A percentile compares a stretch with the other conserved stretches of the same genome.
Conservation (phyloP, 2,888 invertebrate genomes). For the Taenaris catops region DNA sequence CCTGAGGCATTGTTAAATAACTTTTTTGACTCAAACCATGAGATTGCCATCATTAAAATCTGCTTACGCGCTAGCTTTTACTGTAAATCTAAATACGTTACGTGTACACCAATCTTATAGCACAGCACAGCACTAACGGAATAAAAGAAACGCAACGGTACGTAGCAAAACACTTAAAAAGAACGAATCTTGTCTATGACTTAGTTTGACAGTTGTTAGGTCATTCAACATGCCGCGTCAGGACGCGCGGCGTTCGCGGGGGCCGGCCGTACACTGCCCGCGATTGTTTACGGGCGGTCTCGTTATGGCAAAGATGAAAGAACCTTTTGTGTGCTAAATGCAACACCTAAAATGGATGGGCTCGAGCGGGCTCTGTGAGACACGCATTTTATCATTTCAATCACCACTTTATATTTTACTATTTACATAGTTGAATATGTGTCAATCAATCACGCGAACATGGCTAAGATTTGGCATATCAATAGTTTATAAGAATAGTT, state of each 20-base stretch:
- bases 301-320: slow-evolving; percentile 47
- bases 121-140: slow-evolving; percentile 51
- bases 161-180: slow-evolving; percentile 32
- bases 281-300: slow-evolving; percentile 65
- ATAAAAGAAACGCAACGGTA: slow-evolving; percentile 47
- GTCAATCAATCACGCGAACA: no score
- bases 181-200: slow-evolving; percentile 50
- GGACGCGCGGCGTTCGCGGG: slow-evolving; percentile 52
- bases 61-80: slow-evolving; percentile 16
- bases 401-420: no score
- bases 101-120: slow-evolving; percentile 29
- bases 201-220: slow-evolving; percentile 19
- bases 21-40: slow-evolving; percentile 7
- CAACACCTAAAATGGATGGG: neutral
- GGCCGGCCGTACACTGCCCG: slow-evolving; percentile 62
- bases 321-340: slow-evolving; percentile 2
- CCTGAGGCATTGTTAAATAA: slow-evolving; percentile 8
- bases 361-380: slow-evolving; percentile 11
- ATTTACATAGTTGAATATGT: no score
- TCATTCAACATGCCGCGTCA: slow-evolving; percentile 30
- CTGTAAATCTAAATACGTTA: slow-evolving; percentile 28
- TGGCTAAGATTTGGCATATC: no score
- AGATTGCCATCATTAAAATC: slow-evolving; percentile 17
- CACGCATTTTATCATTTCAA: no score
- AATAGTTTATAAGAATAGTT: no score